Conservation (phyloP, 1,140 invertebrate species). For the Tenebrio molitor region DNA sequence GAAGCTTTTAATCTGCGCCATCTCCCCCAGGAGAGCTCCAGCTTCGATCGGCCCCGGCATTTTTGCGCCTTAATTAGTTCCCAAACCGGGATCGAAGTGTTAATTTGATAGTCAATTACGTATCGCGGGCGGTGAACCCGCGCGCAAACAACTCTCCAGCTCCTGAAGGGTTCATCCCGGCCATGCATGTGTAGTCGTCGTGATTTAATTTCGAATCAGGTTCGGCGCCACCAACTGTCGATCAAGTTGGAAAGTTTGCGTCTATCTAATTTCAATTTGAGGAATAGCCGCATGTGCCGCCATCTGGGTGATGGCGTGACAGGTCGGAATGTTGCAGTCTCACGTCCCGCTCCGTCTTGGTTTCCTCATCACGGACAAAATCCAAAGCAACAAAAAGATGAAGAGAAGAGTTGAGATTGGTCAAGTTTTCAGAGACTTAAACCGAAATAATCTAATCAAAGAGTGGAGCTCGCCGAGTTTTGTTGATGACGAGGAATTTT, state of each 20-base stretch:
- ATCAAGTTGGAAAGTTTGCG: constrained; percentile 48
- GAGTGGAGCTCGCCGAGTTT: constrained; percentile 15
- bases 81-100: neutral
- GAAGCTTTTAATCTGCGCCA: constrained; percentile 19
- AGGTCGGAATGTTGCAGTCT: constrained; percentile 44
- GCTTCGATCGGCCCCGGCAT: constrained; percentile 13
- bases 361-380: constrained; percentile 30
- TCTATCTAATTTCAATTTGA: constrained; percentile 53
- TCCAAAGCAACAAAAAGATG: constrained; percentile 25
- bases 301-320: constrained; percentile 47
- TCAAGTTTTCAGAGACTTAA: constrained; percentile 33
- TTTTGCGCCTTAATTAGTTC: constrained; percentile 15
- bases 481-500: constrained; percentile 41
- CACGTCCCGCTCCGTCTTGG: constrained; percentile 22
- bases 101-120: constrained; percentile 22
- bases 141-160: neutral
- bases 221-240: constrained; percentile 47
- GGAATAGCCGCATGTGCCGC: constrained; percentile 47
- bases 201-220: constrained; percentile 49
- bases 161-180: neutral
- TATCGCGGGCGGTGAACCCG: neutral
- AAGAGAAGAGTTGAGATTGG: constrained; percentile 37
- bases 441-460: constrained; percentile 39
- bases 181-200: constrained; percentile 26
- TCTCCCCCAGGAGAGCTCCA: neutral